Evolutionary conservation across 2,797 vertebrate species (phyloP).

Genomic region (Peromyscus nudipes): DNA sequence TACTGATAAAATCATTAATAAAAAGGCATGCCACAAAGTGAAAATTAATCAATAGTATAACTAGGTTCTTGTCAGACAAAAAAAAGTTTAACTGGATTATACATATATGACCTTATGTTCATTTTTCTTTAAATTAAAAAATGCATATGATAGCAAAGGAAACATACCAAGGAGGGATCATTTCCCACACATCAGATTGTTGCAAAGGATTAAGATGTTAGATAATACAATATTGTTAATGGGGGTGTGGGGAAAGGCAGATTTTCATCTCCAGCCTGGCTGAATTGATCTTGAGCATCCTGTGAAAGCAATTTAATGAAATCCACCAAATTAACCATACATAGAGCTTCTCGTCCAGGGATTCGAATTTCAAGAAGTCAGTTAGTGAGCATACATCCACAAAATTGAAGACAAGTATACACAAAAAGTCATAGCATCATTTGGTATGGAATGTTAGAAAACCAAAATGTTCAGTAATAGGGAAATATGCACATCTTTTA

Average conservation of each 20-base stretch:
- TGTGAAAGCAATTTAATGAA: neutral
- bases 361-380: slow-evolving; percentile 36
- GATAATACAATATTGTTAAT: neutral
- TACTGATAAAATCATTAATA: neutral
- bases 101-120: neutral
- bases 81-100: neutral
- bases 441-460: slow-evolving; percentile 1
- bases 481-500: neutral
- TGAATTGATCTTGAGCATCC: neutral
- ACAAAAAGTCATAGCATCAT: neutral
- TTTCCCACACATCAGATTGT: neutral
- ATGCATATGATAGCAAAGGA: neutral
- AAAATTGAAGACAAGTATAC: neutral
- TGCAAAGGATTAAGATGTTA: neutral
- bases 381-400: neutral
- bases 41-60: neutral
- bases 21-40: neutral
- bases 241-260: neutral
- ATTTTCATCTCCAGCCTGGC: neutral
- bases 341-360: neutral
- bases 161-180: neutral
- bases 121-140: neutral
- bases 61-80: neutral
- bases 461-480: neutral
- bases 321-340: neutral